Conservation (phyloP, 2,797 vertebrate species). For the Pseudochromis fuscus region DNA sequence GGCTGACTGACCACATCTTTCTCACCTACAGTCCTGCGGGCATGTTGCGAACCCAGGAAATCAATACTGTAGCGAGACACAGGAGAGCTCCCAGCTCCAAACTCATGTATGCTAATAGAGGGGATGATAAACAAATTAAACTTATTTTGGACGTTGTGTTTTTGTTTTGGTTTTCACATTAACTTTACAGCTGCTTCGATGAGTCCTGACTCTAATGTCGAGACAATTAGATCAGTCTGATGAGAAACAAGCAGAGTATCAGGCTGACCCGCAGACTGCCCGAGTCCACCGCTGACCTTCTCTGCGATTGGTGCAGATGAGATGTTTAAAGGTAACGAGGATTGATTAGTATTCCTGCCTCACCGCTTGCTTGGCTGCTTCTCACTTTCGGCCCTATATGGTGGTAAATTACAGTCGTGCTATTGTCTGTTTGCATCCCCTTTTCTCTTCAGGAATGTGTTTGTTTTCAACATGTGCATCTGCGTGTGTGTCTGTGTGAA, state of each 20-base stretch:
- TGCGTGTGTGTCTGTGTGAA: conserved; percentile 53
- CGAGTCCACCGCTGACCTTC: conserved; percentile 71
- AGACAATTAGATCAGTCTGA: conserved; percentile 67
- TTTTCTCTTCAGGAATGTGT: conserved; percentile 37
- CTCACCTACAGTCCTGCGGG: conserved; percentile 61
- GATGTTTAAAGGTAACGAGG: conserved; percentile 71
- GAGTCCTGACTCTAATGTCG: conserved; percentile 60
- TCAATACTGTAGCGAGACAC: conserved; percentile 66
- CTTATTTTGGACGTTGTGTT: conserved; percentile 3
- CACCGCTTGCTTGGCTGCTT: conserved; percentile 31
- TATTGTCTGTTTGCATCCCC: conserved; percentile 70
- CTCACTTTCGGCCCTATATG: conserved; percentile 22
- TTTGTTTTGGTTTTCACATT: conserved; percentile 14
- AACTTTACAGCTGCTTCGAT: conserved; percentile 40
- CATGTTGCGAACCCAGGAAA: conserved; percentile 59
- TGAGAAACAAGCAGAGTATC: conserved; percentile 38
- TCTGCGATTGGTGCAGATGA: conserved; percentile 66
- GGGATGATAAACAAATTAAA: conserved; percentile 21
- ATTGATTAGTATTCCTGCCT: conserved; percentile 77
- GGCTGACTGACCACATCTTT: conserved; percentile 64
- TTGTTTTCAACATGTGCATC: conserved; percentile 42
- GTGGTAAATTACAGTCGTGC: conserved; percentile 60
- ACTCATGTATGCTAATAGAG: conserved; percentile 1
- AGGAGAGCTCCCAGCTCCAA: conserved; percentile 20
- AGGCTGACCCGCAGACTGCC: conserved; percentile 48